These are phyloP conservation scores for Chelonus formosanus DNA, from an alignment of 2,888 invertebrate genomes.

Conservation along the genomic window DNA sequence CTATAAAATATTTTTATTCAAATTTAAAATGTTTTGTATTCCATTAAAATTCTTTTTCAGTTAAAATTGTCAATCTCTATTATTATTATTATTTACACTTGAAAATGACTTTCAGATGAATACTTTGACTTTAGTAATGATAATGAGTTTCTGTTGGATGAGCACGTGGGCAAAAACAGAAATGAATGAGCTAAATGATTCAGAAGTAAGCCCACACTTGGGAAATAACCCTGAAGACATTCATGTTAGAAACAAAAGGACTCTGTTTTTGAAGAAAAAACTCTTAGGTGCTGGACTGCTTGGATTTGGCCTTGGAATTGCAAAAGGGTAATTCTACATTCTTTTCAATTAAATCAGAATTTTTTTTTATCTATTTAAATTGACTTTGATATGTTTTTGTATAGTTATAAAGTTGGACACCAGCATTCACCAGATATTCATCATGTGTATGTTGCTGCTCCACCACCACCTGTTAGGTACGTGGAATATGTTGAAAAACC, in stretches of 20 bases:
- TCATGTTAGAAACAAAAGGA: conserved; percentile 54
- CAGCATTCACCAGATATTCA: conserved; percentile 56
- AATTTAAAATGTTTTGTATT: no score
- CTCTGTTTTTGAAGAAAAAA: conserved; percentile 59
- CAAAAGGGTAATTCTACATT: conserved; percentile 53
- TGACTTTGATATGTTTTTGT: conserved; percentile 11
- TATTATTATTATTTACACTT: no score
- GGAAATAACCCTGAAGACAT: conserved; percentile 18
- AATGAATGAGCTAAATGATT: conserved; percentile 26
- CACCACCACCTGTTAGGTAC: conserved; percentile 55
- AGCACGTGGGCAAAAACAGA: conserved; percentile 40
- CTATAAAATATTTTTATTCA: no score
- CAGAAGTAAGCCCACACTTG: background rate
- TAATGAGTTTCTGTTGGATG: conserved; percentile 44
- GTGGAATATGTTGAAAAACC: conserved; percentile 61
- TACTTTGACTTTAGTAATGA: conserved; percentile 37
- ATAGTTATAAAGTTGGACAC: conserved; percentile 56
- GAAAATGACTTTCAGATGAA: conserved; percentile 38
- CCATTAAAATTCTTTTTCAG: no score
- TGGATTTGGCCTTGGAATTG: conserved; percentile 58
- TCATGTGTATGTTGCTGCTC: conserved; percentile 52
- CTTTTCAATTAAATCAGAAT: background rate
- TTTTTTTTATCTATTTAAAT: background rate
- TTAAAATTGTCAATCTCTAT: no score
- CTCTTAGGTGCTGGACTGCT: conserved; percentile 58